Evolutionary conservation across 2,113 vertebrate species (phyloP).

Genomic region (Anoura caudifer): DNA sequence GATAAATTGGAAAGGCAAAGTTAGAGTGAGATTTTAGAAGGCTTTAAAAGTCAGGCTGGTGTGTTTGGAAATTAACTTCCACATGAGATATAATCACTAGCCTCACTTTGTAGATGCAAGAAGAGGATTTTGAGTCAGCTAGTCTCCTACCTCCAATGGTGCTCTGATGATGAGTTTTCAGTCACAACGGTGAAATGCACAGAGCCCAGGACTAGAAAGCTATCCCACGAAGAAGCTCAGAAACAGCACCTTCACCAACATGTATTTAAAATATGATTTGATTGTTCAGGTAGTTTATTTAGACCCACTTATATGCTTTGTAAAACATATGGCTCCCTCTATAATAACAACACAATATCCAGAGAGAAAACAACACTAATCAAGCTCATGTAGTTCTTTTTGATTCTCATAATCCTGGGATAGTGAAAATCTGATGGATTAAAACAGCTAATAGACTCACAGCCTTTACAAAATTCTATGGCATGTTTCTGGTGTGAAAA

Average conservation of each 20-base stretch:
- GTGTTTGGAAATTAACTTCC: background rate
- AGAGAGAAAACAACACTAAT: conserved; percentile 21
- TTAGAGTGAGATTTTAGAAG: background rate
- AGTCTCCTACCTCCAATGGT: background rate
- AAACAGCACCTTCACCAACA: background rate
- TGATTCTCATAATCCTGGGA: background rate
- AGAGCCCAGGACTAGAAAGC: background rate
- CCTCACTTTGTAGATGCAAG: background rate
- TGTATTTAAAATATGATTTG: background rate
- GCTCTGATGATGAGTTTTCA: background rate
- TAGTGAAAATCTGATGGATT: conserved; percentile 47
- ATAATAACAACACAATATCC: background rate
- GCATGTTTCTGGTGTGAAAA: conserved; percentile 53
- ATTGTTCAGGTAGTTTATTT: background rate
- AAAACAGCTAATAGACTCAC: conserved; percentile 41
- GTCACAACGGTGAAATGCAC: background rate
- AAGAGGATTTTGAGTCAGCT: background rate
- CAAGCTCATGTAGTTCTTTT: background rate
- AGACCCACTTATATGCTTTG: background rate
- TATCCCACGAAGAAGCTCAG: background rate
- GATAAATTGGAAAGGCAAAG: background rate
- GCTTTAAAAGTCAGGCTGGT: background rate
- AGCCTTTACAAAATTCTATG: conserved; percentile 34
- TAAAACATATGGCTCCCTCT: background rate
- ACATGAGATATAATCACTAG: background rate